Conservation (phyloP, 2,888 invertebrate species). For the Tetranychus piercei region DNA sequence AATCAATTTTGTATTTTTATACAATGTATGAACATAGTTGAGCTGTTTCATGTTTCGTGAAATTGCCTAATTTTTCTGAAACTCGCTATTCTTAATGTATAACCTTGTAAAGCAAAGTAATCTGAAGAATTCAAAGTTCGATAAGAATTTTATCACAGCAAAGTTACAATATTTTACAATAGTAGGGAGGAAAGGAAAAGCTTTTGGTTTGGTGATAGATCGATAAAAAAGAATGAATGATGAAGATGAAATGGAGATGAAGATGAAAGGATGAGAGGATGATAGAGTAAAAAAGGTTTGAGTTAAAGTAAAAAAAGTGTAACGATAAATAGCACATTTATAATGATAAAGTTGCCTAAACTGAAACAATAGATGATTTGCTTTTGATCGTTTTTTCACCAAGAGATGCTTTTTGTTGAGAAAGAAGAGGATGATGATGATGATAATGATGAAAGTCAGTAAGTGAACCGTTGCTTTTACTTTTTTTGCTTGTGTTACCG, state of each 20-base stretch:
- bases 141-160: neutral
- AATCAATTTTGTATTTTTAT: slow-evolving; percentile 40
- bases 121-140: slow-evolving; percentile 4
- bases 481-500: neutral
- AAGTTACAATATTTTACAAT: neutral
- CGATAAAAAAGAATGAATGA: slow-evolving; percentile 13
- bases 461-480: neutral
- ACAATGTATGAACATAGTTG: slow-evolving; percentile 84
- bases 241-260: neutral
- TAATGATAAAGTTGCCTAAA: neutral
- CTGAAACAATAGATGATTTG: neutral
- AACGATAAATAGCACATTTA: neutral
- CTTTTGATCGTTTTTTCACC: neutral
- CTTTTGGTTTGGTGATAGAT: neutral
- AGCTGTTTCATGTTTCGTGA: slow-evolving; percentile 80
- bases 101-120: neutral
- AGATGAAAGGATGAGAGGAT: neutral
- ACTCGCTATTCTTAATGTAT: neutral
- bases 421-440: neutral
- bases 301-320: neutral
- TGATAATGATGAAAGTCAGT: neutral
- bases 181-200: neutral
- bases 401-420: neutral
- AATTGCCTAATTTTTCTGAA: slow-evolving; percentile 41
- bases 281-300: too few relatives aligned